Percentiles rank a stretch among this genome's conserved stretches.
These are phyloP conservation scores for Porites lobata DNA, from an alignment of 92 coral and sea anemone species.

Conservation along the genomic window DNA sequence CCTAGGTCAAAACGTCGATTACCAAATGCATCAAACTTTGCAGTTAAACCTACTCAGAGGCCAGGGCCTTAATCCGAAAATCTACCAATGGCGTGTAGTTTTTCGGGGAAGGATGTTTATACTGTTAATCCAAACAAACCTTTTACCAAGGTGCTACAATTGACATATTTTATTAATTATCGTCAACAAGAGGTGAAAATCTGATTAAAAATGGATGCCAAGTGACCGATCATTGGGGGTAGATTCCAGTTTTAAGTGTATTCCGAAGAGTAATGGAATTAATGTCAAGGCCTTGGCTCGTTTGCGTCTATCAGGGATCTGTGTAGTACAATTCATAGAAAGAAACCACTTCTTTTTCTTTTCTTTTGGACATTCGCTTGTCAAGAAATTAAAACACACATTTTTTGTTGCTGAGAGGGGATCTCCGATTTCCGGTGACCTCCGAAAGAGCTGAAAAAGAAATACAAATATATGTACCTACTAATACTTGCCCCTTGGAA, in stretches of 20 bases:
- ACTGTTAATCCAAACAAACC: neutral
- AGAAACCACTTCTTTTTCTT: neutral
- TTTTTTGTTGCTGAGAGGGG: conserved; percentile 10
- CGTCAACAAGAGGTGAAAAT: conserved; percentile 27
- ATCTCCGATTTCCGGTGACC: conserved; percentile 30
- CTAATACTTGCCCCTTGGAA: too few relatives aligned
- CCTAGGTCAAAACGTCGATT: neutral
- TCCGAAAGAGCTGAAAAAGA: neutral
- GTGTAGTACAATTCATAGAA: neutral
- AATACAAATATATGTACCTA: neutral
- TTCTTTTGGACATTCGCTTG: neutral
- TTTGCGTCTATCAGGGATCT: too few relatives aligned
- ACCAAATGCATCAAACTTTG: neutral
- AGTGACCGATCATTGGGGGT: neutral
- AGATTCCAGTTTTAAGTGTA: neutral
- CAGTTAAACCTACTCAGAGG: neutral
- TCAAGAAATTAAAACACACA: neutral
- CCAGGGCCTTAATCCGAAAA: conserved; percentile 39
- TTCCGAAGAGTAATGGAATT: neutral
- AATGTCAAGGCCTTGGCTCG: too few relatives aligned
- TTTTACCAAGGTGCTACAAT: conserved; percentile 7
- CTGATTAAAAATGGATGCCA: conserved; percentile 33
- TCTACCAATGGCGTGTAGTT: conserved; percentile 30
- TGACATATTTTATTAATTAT: conserved; percentile 37
- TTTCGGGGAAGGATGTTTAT: neutral